Base-by-base conservation (phyloP, 2,888 invertebrate species). In the Drosophila lacicola region DNA sequence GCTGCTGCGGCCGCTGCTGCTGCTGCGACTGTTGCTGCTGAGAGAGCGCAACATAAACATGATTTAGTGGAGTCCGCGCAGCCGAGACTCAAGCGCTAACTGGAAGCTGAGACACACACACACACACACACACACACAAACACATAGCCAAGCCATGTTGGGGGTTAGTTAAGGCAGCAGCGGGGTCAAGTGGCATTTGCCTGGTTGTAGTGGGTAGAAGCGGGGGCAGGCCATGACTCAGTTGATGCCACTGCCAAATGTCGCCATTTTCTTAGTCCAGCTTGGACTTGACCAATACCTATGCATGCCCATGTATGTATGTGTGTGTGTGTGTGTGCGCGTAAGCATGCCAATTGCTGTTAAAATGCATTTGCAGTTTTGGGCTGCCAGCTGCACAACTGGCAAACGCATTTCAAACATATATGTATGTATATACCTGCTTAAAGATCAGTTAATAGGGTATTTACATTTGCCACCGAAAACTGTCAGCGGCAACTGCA, bases 41-140 rank as follows among this genome's bases (percentile, higher is more conserved):
- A n/a, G 47, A 62, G 78, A 66, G 77, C 45, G 56, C 58, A 61
- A 78, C 50, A 74, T 58, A 75, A 79, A 78, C 61, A 79, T 78
- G 72, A 76, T 78, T 78, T 73, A 78, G 66, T 75, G 53, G 60
- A 57, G 62, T 63, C 56, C 57, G 47, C 55, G 64, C 55, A 44
- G 14, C 25, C 34, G n/a, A 63, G 47, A 56, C 58, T 68, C 57
- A 17, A 55, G 61, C 70, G 51, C 46, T 51, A 55, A 47, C 45
- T 69, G 57, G 70, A 57, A 70, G 57, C 63, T 67, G 54, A 72
- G 55, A 46, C 72, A 55, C 53, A 56, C 55, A 47, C 74, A 66
- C 60, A 44, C 53, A 56, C 60, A 53, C 47, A 41, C 29, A 49
- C 42, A 36, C 36, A n/a, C n/a, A 45, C 46, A 51, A 39, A 50